A percentile compares a stretch with the other conserved stretches of the same genome.
phyloP scores from a whole-genome alignment of 2,888 invertebrate species.

The Acronicta aceris region DNA sequence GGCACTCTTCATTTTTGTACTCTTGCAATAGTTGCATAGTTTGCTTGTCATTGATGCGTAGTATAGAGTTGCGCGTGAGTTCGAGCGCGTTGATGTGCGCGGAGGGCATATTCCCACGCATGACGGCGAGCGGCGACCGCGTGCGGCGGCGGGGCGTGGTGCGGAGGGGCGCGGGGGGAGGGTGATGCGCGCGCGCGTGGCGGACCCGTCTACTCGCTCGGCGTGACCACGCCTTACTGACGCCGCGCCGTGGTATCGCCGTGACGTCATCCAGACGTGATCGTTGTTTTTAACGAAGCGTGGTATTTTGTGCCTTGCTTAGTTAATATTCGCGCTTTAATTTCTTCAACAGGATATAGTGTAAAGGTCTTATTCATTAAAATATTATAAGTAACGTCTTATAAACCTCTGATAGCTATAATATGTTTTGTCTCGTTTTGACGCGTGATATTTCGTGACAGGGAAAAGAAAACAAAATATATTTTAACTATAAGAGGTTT shows the following conservation, averaged over 20 bases:
- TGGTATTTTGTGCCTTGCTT: slow-evolving; percentile 8
- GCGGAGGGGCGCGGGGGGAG: slow-evolving; percentile 17
- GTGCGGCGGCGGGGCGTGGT: slow-evolving; percentile 16
- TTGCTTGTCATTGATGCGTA: slow-evolving; percentile 63
- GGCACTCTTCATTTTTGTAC: slow-evolving; percentile 65
- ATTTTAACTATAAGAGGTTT: too few relatives aligned
- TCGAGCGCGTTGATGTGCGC: slow-evolving; percentile 16
- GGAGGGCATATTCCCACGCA: slow-evolving; percentile 43
- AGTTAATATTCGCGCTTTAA: slow-evolving; percentile 25
- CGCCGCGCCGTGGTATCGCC: slow-evolving; percentile 28
- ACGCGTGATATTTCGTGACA: too few relatives aligned
- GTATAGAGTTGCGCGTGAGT: slow-evolving; percentile 49
- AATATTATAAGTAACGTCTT: too few relatives aligned
- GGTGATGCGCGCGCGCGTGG: slow-evolving; percentile 36
- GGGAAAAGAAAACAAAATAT: too few relatives aligned
- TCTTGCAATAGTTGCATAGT: slow-evolving; percentile 67
- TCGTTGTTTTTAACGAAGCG: slow-evolving; percentile 11
- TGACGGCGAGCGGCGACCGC: slow-evolving; percentile 15
- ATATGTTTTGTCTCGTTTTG: too few relatives aligned
- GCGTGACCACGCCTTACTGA: slow-evolving; percentile 65
- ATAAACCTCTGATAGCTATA: too few relatives aligned
- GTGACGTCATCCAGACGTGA: slow-evolving; percentile 36
- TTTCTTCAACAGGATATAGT: slow-evolving; percentile 19
- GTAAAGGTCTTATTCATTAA: too few relatives aligned
- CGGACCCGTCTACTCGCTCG: slow-evolving; percentile 44